A percentile compares a stretch with the other conserved stretches of the same genome.
phyloP scores from a whole-genome alignment of 2,888 invertebrate species.

The Acanthosepion pharaonis region DNA sequence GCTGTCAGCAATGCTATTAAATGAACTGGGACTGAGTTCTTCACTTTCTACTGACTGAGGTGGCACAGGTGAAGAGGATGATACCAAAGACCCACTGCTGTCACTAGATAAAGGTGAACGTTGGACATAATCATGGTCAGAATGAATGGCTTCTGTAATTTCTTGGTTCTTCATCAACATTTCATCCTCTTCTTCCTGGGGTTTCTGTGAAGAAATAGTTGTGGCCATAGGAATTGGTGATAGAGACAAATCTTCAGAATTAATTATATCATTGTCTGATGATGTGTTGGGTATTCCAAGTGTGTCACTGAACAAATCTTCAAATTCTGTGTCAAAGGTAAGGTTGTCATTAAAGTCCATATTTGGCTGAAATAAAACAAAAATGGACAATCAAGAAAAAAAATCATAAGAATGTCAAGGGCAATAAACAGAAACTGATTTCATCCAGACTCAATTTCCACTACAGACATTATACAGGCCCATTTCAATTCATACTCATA shows the following conservation, averaged over 20 bases:
- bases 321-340: conserved; percentile 45
- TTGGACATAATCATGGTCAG: conserved; percentile 46
- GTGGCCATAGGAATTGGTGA: conserved; percentile 42
- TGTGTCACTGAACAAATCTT: conserved; percentile 40
- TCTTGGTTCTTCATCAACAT: conserved; percentile 23
- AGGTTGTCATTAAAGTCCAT: conserved; percentile 42
- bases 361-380: conserved; percentile 34
- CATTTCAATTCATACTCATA: no score
- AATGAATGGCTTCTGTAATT: conserved; percentile 41
- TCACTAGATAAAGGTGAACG: conserved; percentile 39
- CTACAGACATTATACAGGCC: no score
- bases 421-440: no score
- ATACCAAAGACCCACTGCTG: background rate
- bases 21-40: conserved; percentile 43
- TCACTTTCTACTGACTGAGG: conserved; percentile 42
- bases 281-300: background rate
- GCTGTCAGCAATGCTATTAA: background rate
- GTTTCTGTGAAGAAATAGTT: conserved; percentile 14
- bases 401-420: no score
- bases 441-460: no score
- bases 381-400: background rate
- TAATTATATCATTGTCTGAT: background rate
- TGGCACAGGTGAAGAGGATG: conserved; percentile 37
- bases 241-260: background rate
- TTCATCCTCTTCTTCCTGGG: background rate